These are phyloP conservation scores for Saxidomus purpurata DNA, from an alignment of 1,140 invertebrate genomes.

Conservation along the genomic window DNA sequence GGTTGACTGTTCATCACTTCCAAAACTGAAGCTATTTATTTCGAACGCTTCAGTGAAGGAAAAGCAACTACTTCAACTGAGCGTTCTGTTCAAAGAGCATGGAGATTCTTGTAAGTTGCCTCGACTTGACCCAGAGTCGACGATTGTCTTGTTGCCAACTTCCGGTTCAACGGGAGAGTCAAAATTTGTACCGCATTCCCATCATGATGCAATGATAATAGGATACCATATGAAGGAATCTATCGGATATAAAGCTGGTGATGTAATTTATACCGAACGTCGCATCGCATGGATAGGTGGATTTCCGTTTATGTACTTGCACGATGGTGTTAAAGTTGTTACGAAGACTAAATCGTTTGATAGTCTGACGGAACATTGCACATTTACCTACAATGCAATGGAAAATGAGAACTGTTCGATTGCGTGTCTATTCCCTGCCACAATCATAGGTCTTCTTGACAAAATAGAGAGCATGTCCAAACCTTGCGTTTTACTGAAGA, in stretches of 20 bases:
- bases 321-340: slow-evolving; percentile 7
- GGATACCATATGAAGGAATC: slow-evolving; percentile 16
- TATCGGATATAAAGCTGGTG: neutral
- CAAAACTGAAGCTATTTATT: neutral
- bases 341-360: neutral
- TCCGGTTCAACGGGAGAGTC: slow-evolving; percentile 42
- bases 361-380: slow-evolving; percentile 21
- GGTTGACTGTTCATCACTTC: neutral
- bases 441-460: slow-evolving; percentile 11
- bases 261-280: slow-evolving; percentile 14
- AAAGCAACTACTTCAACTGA: neutral
- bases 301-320: slow-evolving; percentile 21
- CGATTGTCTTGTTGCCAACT: neutral
- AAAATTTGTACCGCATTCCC: slow-evolving; percentile 20
- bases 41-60: neutral
- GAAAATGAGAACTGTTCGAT: slow-evolving; percentile 22
- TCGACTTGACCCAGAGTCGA: slow-evolving; percentile 17
- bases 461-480: neutral
- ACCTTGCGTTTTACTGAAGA: neutral
- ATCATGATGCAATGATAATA: neutral
- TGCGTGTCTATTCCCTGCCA: slow-evolving; percentile 8
- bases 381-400: neutral
- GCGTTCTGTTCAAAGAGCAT: neutral
- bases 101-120: neutral
- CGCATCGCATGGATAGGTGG: slow-evolving; percentile 45